These are phyloP conservation scores for Chrysolina haemoptera DNA, from an alignment of 2,888 invertebrate genomes.

Conservation along the genomic window DNA sequence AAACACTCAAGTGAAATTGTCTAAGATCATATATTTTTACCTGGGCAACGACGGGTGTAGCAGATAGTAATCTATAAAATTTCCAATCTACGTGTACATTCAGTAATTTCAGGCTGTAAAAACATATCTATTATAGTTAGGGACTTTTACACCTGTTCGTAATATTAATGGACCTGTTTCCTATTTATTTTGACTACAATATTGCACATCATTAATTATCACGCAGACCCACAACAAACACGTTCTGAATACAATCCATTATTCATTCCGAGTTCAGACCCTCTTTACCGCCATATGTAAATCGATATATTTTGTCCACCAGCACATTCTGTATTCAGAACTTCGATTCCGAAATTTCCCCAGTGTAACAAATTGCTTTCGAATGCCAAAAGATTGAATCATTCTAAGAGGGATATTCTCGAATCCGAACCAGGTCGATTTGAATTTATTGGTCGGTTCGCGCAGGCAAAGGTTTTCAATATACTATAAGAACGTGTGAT, in stretches of 20 bases:
- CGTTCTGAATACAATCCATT: neutral
- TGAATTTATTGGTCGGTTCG: constrained; percentile 26
- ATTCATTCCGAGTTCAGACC: neutral
- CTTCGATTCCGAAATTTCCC: neutral
- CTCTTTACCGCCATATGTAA: neutral
- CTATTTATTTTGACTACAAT: neutral
- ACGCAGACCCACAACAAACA: neutral
- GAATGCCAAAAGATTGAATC: constrained; percentile 4
- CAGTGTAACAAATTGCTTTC: constrained; percentile 3
- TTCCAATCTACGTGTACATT: too few relatives aligned
- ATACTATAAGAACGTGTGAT: constrained; percentile 21
- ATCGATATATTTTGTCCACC: neutral
- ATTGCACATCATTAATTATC: neutral
- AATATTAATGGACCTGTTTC: too few relatives aligned
- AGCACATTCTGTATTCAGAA: neutral
- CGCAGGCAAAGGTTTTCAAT: constrained; percentile 19
- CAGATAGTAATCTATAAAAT: too few relatives aligned
- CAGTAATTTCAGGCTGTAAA: too few relatives aligned
- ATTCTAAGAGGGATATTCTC: constrained; percentile 2
- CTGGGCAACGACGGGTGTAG: too few relatives aligned
- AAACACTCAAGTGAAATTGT: too few relatives aligned
- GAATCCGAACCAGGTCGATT: constrained; percentile 29
- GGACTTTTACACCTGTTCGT: too few relatives aligned
- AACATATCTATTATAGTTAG: too few relatives aligned
- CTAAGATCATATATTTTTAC: too few relatives aligned